phyloP scores from a whole-genome alignment of 2,113 vertebrate genomes.

The Festucalex cinctus region DNA sequence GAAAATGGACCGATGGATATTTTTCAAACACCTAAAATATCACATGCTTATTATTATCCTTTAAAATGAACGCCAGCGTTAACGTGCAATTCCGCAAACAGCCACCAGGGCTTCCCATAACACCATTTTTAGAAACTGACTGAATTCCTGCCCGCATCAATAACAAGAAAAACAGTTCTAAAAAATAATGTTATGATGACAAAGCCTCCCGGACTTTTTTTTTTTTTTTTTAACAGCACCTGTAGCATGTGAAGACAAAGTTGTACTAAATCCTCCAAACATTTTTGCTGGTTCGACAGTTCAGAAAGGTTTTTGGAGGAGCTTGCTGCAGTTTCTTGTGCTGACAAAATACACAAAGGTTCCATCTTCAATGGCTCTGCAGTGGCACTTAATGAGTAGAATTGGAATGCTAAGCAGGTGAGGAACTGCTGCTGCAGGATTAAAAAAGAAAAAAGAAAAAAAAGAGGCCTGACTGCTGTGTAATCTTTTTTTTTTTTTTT shows the following conservation, averaged over 20 bases:
- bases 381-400: conserved; percentile 18
- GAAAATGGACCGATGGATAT: too few species aligned
- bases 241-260: background rate
- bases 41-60: too few species aligned
- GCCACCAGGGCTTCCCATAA: background rate
- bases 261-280: conserved; percentile 37
- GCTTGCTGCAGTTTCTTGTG: conserved; percentile 49
- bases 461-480: conserved; percentile 25
- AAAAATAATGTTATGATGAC: background rate
- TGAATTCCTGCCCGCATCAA: background rate
- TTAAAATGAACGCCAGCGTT: background rate
- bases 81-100: background rate
- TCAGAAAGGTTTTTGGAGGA: conserved; percentile 9
- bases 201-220: background rate
- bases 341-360: conserved; percentile 12
- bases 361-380: conserved; percentile 21
- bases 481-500: conserved; percentile 20
- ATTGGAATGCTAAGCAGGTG: background rate
- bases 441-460: conserved; percentile 55
- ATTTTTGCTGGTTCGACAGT: conserved; percentile 26
- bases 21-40: background rate
- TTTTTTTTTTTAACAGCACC: background rate
- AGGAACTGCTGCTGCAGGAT: conserved; percentile 37
- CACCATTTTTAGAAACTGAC: background rate
- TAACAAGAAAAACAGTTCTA: background rate